phyloP scores from a whole-genome alignment of 2,797 vertebrate species.

The Liasis olivaceus region DNA sequence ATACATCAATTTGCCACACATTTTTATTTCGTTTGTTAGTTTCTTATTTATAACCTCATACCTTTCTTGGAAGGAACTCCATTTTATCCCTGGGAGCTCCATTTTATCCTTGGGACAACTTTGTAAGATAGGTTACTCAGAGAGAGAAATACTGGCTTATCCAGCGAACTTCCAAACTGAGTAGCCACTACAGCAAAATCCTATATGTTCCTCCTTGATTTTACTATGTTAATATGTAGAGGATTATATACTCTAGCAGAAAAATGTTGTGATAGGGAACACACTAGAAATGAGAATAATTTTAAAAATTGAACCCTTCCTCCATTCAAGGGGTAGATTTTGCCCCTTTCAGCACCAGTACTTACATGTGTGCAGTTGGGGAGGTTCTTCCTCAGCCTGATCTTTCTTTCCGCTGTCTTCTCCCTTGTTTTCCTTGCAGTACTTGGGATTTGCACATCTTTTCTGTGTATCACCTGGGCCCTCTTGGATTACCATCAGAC shows the following conservation, averaged over 20 bases:
- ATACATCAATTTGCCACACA: not conserved
- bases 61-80: not conserved
- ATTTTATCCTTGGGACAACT: not conserved
- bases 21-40: not conserved
- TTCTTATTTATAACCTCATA: not conserved
- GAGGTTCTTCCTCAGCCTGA: not conserved
- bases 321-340: not conserved
- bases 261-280: not conserved
- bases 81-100: not conserved
- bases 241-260: not conserved
- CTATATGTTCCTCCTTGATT: not conserved
- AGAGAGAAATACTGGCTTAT: not conserved
- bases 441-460: slow-evolving; percentile 81
- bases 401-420: not conserved
- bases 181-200: not conserved
- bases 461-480: slow-evolving; percentile 90
- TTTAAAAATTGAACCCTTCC: not conserved
- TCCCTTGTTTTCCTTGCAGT: slow-evolving; percentile 69
- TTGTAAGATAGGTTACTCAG: not conserved
- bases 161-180: not conserved
- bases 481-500: slow-evolving; percentile 93
- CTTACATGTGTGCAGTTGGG: not conserved
- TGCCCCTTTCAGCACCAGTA: not conserved
- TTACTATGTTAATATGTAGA: not conserved
- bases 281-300: not conserved